phyloP scores from a whole-genome alignment of 2,797 vertebrate species.

The Mycteria americana region DNA sequence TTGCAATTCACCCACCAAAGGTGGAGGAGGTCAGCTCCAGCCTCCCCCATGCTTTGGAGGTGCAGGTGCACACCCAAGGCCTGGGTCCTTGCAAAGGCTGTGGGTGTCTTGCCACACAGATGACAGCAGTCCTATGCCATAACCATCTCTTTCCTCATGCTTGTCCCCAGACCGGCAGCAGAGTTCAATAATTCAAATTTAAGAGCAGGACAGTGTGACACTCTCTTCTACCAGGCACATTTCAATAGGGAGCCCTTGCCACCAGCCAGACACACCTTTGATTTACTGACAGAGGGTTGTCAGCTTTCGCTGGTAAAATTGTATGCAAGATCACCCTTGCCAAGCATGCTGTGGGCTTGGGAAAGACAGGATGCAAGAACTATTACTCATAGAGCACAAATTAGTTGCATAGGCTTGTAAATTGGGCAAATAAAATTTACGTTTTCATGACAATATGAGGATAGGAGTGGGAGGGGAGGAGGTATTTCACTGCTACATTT shows the following conservation, averaged over 20 bases:
- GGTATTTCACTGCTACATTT: background rate
- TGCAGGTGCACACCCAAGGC: accelerated
- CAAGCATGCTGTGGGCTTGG: background rate
- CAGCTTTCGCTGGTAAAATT: accelerated
- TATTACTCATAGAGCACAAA: background rate
- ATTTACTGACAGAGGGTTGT: background rate
- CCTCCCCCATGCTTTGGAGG: background rate
- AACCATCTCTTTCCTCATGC: accelerated
- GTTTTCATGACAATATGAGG: background rate
- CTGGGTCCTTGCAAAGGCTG: background rate
- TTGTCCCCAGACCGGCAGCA: accelerated
- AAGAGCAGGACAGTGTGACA: accelerated
- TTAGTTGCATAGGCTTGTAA: background rate
- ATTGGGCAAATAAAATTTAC: background rate
- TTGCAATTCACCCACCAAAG: background rate
- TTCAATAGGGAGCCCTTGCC: background rate
- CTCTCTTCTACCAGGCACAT: background rate
- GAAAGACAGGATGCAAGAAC: background rate
- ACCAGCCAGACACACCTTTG: background rate
- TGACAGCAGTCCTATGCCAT: background rate
- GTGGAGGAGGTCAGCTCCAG: background rate
- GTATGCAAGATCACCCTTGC: background rate
- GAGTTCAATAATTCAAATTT: background rate
- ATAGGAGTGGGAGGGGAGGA: background rate
- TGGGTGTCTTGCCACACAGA: accelerated